Percentiles rank a stretch among this genome's conserved stretches.
Evolutionary conservation across 2,797 vertebrate species (phyloP).

Genomic region (Setipinna tenuifilis): DNA sequence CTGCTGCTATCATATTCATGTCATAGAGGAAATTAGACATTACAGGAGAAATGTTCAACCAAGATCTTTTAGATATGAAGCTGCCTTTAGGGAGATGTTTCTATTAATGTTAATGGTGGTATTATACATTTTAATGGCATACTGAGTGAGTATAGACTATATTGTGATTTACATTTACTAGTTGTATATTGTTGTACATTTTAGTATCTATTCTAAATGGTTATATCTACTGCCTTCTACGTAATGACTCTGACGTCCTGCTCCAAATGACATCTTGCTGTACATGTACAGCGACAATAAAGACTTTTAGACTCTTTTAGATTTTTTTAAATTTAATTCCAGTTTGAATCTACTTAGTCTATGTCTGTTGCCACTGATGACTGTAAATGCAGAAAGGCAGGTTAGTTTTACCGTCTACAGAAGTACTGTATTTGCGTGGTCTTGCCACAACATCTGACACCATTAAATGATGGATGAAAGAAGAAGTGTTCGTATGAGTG

Average conservation of each 20-base stretch:
- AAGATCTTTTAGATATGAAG: neutral
- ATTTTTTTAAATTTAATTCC: neutral
- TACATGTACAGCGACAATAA: no score
- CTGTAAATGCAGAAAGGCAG: neutral
- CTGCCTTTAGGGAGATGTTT: no score
- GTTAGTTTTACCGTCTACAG: neutral
- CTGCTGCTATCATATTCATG: slow-evolving; percentile 10
- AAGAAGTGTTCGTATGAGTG: slow-evolving; percentile 50
- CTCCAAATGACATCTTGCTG: no score
- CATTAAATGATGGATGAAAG: slow-evolving; percentile 25
- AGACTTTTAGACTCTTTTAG: neutral
- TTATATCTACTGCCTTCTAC: no score
- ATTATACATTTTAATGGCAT: neutral
- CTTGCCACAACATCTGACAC: neutral
- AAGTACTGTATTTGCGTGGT: neutral
- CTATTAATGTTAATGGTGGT: no score
- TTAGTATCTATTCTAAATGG: no score
- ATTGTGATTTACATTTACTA: no score
- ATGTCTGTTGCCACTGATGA: neutral
- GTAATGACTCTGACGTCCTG: no score
- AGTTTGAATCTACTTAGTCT: neutral
- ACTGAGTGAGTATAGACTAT: neutral
- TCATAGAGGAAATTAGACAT: slow-evolving; percentile 4
- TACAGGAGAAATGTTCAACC: neutral
- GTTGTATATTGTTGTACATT: no score